Conservation (phyloP, 2,113 vertebrate species). For the Psammodynastes pulverulentus region DNA sequence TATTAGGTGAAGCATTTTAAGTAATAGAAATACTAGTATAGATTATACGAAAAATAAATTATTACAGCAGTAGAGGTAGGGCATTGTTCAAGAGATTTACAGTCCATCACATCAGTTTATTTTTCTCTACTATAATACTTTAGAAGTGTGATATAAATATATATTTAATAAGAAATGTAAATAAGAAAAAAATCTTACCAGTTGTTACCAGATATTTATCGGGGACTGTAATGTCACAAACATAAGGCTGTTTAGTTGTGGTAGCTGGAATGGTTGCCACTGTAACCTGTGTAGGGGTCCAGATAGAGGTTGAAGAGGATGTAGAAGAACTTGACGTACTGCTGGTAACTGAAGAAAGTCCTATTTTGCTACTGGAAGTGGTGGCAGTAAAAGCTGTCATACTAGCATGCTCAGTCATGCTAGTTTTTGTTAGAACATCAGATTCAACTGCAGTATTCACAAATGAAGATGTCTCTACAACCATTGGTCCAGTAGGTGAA, state of each 20-base stretch:
- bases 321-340: background rate
- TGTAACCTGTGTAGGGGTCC: slow-evolving; percentile 32
- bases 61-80: background rate
- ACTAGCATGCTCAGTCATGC: slow-evolving; percentile 17
- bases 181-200: slow-evolving; percentile 68
- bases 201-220: slow-evolving; percentile 81
- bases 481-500: slow-evolving; percentile 28
- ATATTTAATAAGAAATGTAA: background rate
- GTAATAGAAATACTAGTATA: background rate
- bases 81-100: background rate
- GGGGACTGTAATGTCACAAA: slow-evolving; percentile 79
- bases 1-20: background rate
- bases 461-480: background rate
- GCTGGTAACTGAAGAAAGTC: background rate
- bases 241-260: slow-evolving; percentile 72
- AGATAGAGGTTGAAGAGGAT: slow-evolving; percentile 5
- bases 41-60: background rate
- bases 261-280: slow-evolving; percentile 57
- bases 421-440: slow-evolving; percentile 49
- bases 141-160: background rate
- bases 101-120: background rate
- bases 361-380: background rate
- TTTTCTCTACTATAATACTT: background rate
- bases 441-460: slow-evolving; percentile 35
- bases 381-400: background rate